Percentiles rank a stretch among this genome's conserved stretches.
Evolutionary conservation across 2,797 vertebrate genomes (phyloP).

Genomic region (Pseudochirops cupreus): DNA sequence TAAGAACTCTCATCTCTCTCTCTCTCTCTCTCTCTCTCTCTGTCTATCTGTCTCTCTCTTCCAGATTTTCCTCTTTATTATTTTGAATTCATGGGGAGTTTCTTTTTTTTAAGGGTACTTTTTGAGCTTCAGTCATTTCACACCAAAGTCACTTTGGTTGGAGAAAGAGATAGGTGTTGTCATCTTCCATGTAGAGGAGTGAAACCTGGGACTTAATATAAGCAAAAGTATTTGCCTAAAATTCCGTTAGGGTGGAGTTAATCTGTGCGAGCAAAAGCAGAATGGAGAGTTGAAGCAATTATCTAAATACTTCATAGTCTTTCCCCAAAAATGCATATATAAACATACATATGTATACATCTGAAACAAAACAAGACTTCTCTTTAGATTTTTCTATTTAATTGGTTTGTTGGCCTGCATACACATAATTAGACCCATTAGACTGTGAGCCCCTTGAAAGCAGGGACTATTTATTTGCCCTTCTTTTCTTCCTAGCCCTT

Average conservation of each 20-base stretch:
- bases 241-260: neutral
- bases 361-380: neutral
- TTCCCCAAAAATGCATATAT: too few relatives aligned
- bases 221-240: constrained; percentile 18
- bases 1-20: neutral
- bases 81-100: neutral
- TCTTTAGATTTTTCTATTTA: neutral
- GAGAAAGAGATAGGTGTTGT: constrained; percentile 4
- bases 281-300: constrained; percentile 44
- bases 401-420: neutral
- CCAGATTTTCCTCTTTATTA: constrained; percentile 35
- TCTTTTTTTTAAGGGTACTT: neutral
- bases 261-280: neutral
- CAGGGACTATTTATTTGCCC: neutral
- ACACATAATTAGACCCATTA: neutral
- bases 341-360: neutral
- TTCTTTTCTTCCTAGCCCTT: neutral
- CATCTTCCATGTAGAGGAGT: neutral
- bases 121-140: neutral
- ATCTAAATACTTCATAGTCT: constrained; percentile 19
- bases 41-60: neutral
- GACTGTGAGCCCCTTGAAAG: neutral
- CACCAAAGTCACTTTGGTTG: neutral
- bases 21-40: too few relatives aligned
- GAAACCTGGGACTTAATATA: neutral